A percentile compares a stretch with the other conserved stretches of the same genome.
Conservation (phyloP, 2,888 invertebrate genomes). For the Capitulum mitella region DNA sequence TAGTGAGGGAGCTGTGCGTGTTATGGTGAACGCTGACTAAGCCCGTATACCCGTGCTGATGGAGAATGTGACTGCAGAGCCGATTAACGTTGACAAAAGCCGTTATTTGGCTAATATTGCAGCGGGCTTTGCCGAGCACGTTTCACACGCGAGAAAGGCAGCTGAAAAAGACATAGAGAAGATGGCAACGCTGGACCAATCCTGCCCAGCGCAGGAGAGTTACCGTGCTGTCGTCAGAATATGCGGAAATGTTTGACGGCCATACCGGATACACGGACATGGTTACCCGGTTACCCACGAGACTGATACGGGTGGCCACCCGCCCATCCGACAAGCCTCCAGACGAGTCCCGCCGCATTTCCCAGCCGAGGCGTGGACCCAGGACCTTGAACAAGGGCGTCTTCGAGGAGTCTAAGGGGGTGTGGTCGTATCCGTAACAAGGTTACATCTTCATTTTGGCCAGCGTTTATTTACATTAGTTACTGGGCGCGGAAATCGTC, state of each 20-base stretch:
- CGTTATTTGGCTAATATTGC: neutral
- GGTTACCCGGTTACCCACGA: neutral
- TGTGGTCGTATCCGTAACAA: no score
- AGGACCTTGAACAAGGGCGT: neutral
- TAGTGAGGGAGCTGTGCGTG: neutral
- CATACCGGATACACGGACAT: neutral
- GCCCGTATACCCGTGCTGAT: neutral
- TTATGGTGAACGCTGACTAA: neutral
- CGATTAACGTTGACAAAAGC: neutral
- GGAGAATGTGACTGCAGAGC: neutral
- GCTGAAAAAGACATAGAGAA: neutral
- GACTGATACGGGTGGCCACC: neutral
- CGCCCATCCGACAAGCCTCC: neutral
- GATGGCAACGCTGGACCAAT: neutral
- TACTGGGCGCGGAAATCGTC: no score
- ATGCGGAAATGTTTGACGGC: neutral
- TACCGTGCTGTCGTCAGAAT: neutral
- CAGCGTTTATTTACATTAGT: no score
- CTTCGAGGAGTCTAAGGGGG: neutral
- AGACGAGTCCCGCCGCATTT: neutral
- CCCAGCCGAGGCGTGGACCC: neutral
- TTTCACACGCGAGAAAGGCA: no score
- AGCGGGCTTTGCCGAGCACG: neutral
- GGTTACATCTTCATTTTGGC: no score
- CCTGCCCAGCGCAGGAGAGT: neutral